Evolutionary conservation across 2,888 invertebrate species (phyloP).

Genomic region (Trilocha varians): DNA sequence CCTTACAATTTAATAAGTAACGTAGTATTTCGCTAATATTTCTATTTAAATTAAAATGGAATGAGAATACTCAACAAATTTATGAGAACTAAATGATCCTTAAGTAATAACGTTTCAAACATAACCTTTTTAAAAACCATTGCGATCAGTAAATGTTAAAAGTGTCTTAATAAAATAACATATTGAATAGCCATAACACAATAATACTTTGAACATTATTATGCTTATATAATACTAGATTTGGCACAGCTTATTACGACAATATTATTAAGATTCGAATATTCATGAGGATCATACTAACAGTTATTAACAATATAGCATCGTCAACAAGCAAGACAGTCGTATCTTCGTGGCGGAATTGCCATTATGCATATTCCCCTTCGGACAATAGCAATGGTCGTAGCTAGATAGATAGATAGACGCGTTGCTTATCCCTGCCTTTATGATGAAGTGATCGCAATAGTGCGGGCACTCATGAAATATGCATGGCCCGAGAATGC

Average conservation of each 20-base stretch:
- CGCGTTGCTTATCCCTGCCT: constrained; percentile 31
- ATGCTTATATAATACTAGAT: too few species aligned
- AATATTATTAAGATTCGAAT: neutral
- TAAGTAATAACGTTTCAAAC: too few species aligned
- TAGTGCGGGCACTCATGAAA: constrained; percentile 45
- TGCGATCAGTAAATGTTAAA: too few species aligned
- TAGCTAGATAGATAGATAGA: constrained; percentile 41
- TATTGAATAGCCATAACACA: too few species aligned
- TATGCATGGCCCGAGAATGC: constrained; percentile 54
- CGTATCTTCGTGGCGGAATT: constrained; percentile 9
- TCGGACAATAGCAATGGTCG: constrained; percentile 22
- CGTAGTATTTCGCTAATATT: too few species aligned
- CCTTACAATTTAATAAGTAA: too few species aligned
- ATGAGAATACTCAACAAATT: too few species aligned
- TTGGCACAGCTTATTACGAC: neutral
- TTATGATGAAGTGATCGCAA: constrained; percentile 54
- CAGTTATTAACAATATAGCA: neutral
- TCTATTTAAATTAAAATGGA: too few species aligned
- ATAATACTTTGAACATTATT: too few species aligned
- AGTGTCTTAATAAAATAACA: too few species aligned
- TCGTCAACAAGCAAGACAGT: constrained; percentile 2
- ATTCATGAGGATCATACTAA: neutral
- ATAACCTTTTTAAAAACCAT: too few species aligned
- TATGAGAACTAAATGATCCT: too few species aligned
- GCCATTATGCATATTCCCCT: constrained; percentile 33